phyloP scores from a whole-genome alignment of 2,797 vertebrate genomes.

The Galaxias olidus region DNA sequence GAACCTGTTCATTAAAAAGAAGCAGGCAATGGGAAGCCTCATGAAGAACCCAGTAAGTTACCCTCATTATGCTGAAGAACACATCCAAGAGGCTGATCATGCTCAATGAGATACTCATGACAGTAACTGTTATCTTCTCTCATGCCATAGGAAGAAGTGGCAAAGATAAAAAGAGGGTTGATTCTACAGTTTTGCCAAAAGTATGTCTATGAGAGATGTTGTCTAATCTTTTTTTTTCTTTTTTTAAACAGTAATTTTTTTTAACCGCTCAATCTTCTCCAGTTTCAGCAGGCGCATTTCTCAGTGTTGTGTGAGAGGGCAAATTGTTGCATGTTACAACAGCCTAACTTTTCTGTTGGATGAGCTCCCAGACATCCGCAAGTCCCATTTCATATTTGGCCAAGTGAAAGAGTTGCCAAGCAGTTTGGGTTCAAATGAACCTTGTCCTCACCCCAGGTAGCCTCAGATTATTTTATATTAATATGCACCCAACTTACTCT shows the following conservation, averaged over 20 bases:
- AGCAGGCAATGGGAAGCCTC: conserved; percentile 49
- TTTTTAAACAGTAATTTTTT: neutral
- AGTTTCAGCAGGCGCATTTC: conserved; percentile 67
- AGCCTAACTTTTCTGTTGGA: conserved; percentile 69
- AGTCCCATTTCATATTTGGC: conserved; percentile 70
- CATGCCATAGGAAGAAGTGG: conserved; percentile 67
- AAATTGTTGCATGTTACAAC: conserved; percentile 67
- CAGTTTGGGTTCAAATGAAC: conserved; percentile 41
- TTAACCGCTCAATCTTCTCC: conserved; percentile 25
- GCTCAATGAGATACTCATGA: conserved; percentile 16
- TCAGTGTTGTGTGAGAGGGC: conserved; percentile 64
- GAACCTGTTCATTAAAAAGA: conserved; percentile 70
- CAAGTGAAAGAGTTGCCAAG: conserved; percentile 45
- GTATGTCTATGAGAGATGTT: conserved; percentile 58
- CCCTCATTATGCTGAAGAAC: neutral
- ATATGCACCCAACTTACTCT: too few species aligned
- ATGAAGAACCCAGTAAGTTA: conserved; percentile 68
- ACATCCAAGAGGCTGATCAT: conserved; percentile 12
- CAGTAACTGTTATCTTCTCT: conserved; percentile 32
- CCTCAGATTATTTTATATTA: neutral
- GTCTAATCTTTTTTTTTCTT: neutral
- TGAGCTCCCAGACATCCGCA: conserved; percentile 62
- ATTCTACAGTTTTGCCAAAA: conserved; percentile 74
- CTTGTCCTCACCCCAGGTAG: conserved; percentile 66
- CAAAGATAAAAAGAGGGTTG: conserved; percentile 72